These are phyloP conservation scores for Drosophila maculinotata DNA, from an alignment of 2,888 invertebrate genomes.

Conservation along the genomic window DNA sequence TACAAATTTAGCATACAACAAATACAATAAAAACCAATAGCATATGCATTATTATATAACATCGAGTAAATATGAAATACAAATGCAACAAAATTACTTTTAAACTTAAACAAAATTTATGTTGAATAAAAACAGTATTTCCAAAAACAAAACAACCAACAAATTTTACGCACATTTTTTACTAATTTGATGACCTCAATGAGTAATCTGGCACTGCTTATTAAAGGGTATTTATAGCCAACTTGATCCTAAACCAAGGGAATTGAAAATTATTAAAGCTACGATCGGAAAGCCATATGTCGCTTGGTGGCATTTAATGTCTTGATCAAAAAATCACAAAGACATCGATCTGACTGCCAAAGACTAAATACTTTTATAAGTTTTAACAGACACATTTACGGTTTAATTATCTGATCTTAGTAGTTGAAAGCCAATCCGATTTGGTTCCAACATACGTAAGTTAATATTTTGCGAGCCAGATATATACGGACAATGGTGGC, in stretches of 20 bases:
- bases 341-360: too few relatives aligned
- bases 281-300: not conserved
- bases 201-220: not conserved
- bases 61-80: conserved; percentile 75
- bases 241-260: not conserved
- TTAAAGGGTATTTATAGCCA: not conserved
- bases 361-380: too few relatives aligned
- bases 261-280: not conserved
- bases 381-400: too few relatives aligned
- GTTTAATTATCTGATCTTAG: too few relatives aligned
- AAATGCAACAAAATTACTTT: conserved; percentile 76
- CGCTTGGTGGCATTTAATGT: too few relatives aligned
- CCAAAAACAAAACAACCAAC: conserved; percentile 60
- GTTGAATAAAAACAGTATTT: conserved; percentile 81
- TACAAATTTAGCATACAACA: conserved; percentile 60
- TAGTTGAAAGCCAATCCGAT: too few relatives aligned
- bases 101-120: conserved; percentile 78
- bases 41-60: conserved; percentile 79
- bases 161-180: conserved; percentile 7
- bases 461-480: too few relatives aligned
- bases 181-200: not conserved
- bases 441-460: too few relatives aligned
- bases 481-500: too few relatives aligned
- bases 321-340: too few relatives aligned
- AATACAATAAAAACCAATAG: conserved; percentile 59